Evolutionary conservation across 64 coral and sea anemone genomes (phyloP).

Genomic region (Montipora capricornis): DNA sequence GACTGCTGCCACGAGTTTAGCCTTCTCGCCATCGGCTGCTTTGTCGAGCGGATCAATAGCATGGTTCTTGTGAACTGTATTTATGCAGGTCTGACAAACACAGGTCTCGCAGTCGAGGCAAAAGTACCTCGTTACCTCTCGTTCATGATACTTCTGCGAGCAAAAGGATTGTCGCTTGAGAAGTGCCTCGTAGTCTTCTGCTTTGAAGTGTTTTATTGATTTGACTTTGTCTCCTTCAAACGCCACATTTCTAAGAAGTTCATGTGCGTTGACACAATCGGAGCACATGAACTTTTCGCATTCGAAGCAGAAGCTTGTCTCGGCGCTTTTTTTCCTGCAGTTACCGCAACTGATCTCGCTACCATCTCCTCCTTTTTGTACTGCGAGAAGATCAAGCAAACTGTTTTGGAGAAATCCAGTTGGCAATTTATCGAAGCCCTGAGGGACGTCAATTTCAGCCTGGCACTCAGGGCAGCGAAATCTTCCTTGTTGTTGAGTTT

Average conservation of each 20-base stretch:
- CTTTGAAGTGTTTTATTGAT: conserved; percentile 3
- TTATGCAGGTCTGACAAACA: background rate
- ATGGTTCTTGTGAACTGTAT: background rate
- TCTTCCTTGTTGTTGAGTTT: too few species aligned
- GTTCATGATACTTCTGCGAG: conserved; percentile 11
- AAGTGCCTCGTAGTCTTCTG: background rate
- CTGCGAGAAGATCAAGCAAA: too few species aligned
- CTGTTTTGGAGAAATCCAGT: too few species aligned
- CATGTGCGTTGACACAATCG: conserved; percentile 9
- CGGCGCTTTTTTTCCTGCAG: too few species aligned
- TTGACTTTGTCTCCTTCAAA: conserved; percentile 14
- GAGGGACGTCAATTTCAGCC: too few species aligned
- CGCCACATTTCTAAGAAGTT: background rate
- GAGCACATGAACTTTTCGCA: conserved; percentile 10
- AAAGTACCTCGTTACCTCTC: conserved; percentile 1
- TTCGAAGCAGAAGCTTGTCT: too few species aligned
- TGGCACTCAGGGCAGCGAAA: too few species aligned
- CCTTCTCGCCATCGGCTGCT: conserved; percentile 12
- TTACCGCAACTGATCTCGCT: too few species aligned
- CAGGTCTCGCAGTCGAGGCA: background rate
- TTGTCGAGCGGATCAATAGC: background rate
- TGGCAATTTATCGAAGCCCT: too few species aligned
- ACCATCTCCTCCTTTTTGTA: too few species aligned
- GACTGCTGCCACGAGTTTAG: background rate
- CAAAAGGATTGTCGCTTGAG: background rate